Evolutionary conservation across 2,113 vertebrate genomes (phyloP).

Genomic region (Phalacrocorax pelagicus): DNA sequence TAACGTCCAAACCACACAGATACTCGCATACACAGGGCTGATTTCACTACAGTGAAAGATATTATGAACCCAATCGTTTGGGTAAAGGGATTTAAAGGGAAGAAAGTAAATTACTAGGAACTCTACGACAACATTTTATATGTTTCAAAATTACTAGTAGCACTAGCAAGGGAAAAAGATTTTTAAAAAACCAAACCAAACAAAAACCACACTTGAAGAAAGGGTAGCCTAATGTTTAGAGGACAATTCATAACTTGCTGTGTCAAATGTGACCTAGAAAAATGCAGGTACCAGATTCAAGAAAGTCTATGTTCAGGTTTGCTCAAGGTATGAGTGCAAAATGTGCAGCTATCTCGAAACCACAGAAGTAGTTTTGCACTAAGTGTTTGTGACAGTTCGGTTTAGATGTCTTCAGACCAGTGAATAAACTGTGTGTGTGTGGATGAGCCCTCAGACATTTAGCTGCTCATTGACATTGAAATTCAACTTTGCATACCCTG

Average conservation of each 20-base stretch:
- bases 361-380: not conserved
- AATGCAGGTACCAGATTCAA: not conserved
- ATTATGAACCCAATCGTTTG: not conserved
- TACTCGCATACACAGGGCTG: not conserved
- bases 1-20: not conserved
- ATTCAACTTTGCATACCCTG: not conserved
- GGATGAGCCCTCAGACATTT: slow-evolving; percentile 27
- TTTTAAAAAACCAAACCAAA: not conserved
- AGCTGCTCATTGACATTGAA: slow-evolving; percentile 64
- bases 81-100: not conserved
- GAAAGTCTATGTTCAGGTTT: not conserved
- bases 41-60: not conserved
- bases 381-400: not conserved
- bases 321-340: not conserved
- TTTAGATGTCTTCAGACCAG: not conserved
- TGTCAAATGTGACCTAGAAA: not conserved
- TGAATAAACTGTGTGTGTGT: not conserved
- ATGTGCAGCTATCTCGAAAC: not conserved
- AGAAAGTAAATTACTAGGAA: not conserved
- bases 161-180: not conserved
- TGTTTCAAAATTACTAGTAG: not conserved
- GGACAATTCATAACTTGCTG: not conserved
- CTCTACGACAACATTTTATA: not conserved
- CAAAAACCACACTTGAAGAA: not conserved
- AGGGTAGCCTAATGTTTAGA: not conserved